A percentile compares a stretch with the other conserved stretches of the same genome.
Evolutionary conservation across 35 echinoderm and acorn worm genomes (phyloP).

Genomic region (Stichopus chloronotus): DNA sequence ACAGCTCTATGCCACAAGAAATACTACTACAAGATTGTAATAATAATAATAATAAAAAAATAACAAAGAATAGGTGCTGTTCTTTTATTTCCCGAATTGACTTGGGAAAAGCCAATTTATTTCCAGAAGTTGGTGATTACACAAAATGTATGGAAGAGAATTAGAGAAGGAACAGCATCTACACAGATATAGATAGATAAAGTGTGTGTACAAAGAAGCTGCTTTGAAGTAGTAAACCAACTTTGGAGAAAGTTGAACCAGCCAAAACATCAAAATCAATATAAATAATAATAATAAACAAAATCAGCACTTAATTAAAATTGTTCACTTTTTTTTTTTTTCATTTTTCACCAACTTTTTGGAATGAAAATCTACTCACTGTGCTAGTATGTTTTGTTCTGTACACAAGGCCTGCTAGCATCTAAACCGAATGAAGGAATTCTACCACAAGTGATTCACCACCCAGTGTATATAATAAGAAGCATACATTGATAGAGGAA

Average conservation of each 20-base stretch:
- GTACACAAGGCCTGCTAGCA: background rate
- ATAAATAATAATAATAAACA: background rate
- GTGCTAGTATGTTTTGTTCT: background rate
- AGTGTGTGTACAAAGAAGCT: conserved; percentile 5
- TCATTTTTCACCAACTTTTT: background rate
- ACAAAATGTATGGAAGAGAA: conserved; percentile 34
- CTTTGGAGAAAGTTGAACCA: background rate
- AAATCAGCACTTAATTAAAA: background rate
- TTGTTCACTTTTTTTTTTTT: background rate
- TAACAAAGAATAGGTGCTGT: background rate
- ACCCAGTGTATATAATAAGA: too few species aligned
- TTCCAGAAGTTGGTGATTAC: conserved; percentile 51
- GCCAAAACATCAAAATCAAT: background rate
- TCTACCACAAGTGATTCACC: too few species aligned
- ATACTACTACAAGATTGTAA: too few species aligned
- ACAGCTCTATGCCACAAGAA: too few species aligned
- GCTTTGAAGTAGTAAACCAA: background rate
- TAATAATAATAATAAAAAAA: too few species aligned
- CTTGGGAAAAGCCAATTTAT: conserved; percentile 22
- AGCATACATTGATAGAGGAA: too few species aligned
- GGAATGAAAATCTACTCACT: too few species aligned
- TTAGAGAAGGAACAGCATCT: background rate
- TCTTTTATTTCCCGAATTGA: conserved; percentile 25
- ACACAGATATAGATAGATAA: background rate
- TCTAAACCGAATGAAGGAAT: too few species aligned